A percentile compares a stretch with the other conserved stretches of the same genome.
Conservation (phyloP, 2,113 vertebrate genomes). For the Dicentrarchus labrax region DNA sequence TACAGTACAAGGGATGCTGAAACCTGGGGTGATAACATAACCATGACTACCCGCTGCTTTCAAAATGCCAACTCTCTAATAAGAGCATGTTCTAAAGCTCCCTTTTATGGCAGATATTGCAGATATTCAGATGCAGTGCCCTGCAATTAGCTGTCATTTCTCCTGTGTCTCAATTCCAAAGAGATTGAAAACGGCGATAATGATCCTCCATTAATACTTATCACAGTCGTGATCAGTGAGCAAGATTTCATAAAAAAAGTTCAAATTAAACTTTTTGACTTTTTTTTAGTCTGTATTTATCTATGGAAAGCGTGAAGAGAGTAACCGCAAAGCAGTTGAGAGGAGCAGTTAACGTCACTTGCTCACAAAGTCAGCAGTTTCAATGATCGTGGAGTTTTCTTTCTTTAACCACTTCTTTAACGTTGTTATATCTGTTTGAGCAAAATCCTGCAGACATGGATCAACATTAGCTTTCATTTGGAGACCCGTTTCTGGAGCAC, state of each 20-base stretch:
- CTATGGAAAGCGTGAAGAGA: constrained; percentile 8
- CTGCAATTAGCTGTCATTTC: constrained; percentile 77
- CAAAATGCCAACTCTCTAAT: constrained; percentile 73
- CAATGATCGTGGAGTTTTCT: not conserved
- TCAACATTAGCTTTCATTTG: too few relatives aligned
- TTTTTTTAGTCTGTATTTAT: constrained; percentile 31
- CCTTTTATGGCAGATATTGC: constrained; percentile 66
- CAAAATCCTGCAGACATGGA: too few relatives aligned
- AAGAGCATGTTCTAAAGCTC: constrained; percentile 57
- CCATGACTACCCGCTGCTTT: constrained; percentile 62
- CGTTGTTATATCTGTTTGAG: too few relatives aligned
- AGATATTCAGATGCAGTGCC: constrained; percentile 58
- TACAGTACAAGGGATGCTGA: constrained; percentile 52
- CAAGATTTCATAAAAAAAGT: constrained; percentile 49
- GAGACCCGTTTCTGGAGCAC: too few relatives aligned
- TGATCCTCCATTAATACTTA: constrained; percentile 72
- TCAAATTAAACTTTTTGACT: constrained; percentile 47
- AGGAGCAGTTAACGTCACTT: too few relatives aligned
- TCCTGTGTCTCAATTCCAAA: constrained; percentile 64
- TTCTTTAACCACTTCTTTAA: not conserved
- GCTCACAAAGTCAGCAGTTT: not conserved
- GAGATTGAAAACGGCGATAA: constrained; percentile 69
- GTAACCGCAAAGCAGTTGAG: too few relatives aligned
- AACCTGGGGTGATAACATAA: constrained; percentile 63
- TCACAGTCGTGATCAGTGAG: constrained; percentile 60